Conservation (phyloP, 1,140 invertebrate species). For the Drosophila micromelanica region DNA sequence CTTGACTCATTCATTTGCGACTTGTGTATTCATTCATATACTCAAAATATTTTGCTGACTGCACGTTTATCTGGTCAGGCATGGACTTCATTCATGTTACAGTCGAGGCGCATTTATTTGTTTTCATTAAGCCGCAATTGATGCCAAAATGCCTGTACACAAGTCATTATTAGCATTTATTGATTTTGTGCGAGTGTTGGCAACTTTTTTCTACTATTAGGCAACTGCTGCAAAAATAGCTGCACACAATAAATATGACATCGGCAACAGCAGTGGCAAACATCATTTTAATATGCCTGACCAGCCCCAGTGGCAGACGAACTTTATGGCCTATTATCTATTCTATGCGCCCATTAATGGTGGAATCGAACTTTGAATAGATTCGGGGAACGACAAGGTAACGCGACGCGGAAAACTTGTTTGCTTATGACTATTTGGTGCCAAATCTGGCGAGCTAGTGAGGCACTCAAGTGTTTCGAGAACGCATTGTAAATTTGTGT, state of each 20-base stretch:
- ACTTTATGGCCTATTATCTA: slow-evolving; percentile 80
- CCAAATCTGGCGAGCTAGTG: neutral
- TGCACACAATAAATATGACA: slow-evolving; percentile 38
- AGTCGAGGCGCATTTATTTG: slow-evolving; percentile 68
- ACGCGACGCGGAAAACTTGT: slow-evolving; percentile 7
- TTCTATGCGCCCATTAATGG: slow-evolving; percentile 76
- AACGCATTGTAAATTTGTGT: slow-evolving; percentile 12
- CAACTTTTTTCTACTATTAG: slow-evolving; percentile 59
- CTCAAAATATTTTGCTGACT: slow-evolving; percentile 33
- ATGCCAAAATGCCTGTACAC: slow-evolving; percentile 68
- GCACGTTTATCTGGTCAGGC: slow-evolving; percentile 19
- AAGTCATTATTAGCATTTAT: slow-evolving; percentile 70
- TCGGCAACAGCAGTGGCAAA: slow-evolving; percentile 17
- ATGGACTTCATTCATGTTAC: slow-evolving; percentile 29
- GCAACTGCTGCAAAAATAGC: slow-evolving; percentile 63
- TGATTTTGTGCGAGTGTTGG: slow-evolving; percentile 41
- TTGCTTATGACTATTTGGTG: slow-evolving; percentile 45
- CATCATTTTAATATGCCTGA: slow-evolving; percentile 75
- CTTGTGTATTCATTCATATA: slow-evolving; percentile 38
- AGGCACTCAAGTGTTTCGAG: slow-evolving; percentile 59
- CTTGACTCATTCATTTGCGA: neutral
- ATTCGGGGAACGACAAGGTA: slow-evolving; percentile 1
- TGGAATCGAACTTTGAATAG: slow-evolving; percentile 61
- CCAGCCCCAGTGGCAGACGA: slow-evolving; percentile 67
- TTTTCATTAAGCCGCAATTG: slow-evolving; percentile 74